Evolutionary conservation across 2,797 vertebrate genomes (phyloP), one percentile per base, ranked within the genome.

Genomic region (Miichthys miiuy): DNA sequence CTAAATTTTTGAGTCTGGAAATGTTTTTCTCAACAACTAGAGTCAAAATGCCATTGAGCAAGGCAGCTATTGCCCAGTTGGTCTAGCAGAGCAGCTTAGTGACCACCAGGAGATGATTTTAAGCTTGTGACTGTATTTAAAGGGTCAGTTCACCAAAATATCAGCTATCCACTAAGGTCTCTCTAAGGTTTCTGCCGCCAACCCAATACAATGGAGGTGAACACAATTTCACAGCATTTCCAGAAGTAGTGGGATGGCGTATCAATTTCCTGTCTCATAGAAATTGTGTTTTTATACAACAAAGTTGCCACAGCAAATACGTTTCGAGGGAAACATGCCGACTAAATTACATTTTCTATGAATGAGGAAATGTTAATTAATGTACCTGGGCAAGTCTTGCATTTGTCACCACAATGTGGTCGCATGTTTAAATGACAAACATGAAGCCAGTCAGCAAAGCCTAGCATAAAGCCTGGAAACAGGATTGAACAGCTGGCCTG

Each of bases 61-160:
- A 47, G 5, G 12, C 4, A 23, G 14, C 8, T 1, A 41, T 41
- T 64, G 30, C 20, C 21, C 1, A 14, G 7, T 12, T 12, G 44
- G 18, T 27, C 9, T 1, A 34, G 18, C 12, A 38, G 6, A 21
- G 18, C 30, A 75, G 18, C 20, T 56, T 16, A 12, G 4, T 6
- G 18, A 50, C 27, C 27, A 10, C 27, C 1, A 5, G 16, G 20
- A 46, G 16, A 54, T 20, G 6, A 50, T 30, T 3, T 25, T 2
- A 13, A 20, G 57, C 12, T 41, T 48, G 18, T 41, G n/a, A 42
- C 17, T 18, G 42, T 25, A 10, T 62, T 57, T 20, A 7, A 80
- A 68, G 5, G 34, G 41, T 41, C 17, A 68, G 9, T 61, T 30
- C 17, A 62, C 1, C 30, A 34, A 75, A 66, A 75, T 42, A 42